These are phyloP conservation scores for Phyllotis vaccarum DNA, from an alignment of 2,797 vertebrate species.

Conservation along the genomic window DNA sequence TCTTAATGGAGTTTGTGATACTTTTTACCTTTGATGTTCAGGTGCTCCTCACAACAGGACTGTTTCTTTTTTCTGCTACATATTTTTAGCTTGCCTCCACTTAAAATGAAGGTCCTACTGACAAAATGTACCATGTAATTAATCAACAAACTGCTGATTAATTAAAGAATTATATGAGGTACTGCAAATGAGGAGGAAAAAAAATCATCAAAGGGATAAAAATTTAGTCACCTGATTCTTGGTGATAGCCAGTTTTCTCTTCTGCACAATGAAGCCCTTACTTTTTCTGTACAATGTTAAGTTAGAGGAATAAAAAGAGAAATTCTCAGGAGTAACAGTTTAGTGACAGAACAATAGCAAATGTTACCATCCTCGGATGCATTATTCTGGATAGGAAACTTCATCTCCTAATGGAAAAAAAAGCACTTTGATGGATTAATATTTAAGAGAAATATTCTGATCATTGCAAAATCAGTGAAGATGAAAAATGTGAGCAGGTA, in stretches of 20 bases:
- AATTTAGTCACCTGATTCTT: slow-evolving; percentile 29
- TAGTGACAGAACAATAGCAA: slow-evolving; percentile 16
- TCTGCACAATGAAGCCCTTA: slow-evolving; percentile 20
- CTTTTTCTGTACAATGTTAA: slow-evolving; percentile 31
- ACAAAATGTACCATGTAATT: slow-evolving; percentile 51
- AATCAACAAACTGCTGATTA: slow-evolving; percentile 44
- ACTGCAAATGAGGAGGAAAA: slow-evolving; percentile 1
- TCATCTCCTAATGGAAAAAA: slow-evolving; percentile 80
- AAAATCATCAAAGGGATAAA: slow-evolving; percentile 32
- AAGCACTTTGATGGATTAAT: slow-evolving; percentile 72
- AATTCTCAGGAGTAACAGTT: neutral
- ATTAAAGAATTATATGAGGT: slow-evolving; percentile 51
- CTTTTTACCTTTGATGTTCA: neutral
- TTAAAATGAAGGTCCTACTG: slow-evolving; percentile 32
- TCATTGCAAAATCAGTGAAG: slow-evolving; percentile 77
- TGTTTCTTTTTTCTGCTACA: neutral
- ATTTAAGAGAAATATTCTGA: slow-evolving; percentile 73
- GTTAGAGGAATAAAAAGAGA: slow-evolving; percentile 59
- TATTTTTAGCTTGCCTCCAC: neutral
- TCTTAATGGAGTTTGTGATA: slow-evolving; percentile 25
- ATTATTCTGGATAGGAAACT: slow-evolving; percentile 64
- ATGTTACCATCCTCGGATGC: slow-evolving; percentile 58
- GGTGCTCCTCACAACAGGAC: neutral
- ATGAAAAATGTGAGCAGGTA: slow-evolving; percentile 79
- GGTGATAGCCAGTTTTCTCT: neutral